Evolutionary conservation across 2,113 vertebrate species (phyloP), one percentile per base, ranked within the genome.

Genomic region (Oxyruncus cristatus): DNA sequence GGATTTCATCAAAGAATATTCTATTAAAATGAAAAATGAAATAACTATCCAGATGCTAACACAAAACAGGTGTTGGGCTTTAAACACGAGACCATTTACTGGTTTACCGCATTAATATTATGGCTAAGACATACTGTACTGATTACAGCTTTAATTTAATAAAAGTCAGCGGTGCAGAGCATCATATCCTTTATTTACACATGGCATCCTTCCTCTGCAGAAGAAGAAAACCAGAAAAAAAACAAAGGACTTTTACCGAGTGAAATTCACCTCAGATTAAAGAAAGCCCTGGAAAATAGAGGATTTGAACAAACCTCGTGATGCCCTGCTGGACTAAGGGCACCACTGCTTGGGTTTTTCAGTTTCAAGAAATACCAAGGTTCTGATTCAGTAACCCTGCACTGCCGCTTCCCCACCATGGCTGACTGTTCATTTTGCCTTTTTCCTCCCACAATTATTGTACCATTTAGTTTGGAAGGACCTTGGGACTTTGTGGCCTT

Each of bases 91-190:
- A 88, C 77, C 84, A 89, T 85, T 95, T 89, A 85, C 71, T 82
- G 89, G 15, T 89, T 95, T 91, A 89, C 56, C 37, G 72, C 53
- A 89, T 90, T 97, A 96, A 94, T 91, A 84, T 92, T 89, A 93
- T 80, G 85, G 88, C 92, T 94, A 59, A 94, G 96, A 90, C 96
- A 94, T 53, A 90, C 85, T 92, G 88, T 65, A 71, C 55, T 63
- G 88, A 96, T 96, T 96, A 93, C 41, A 80, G 95, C 72, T 92
- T 93, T 91, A 96, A 96, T 91, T 95, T 67, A 95, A 95, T 92
- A 91, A 90, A 91, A 58, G 58, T 61, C 87, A 92, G 74, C 33
- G 63, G 62, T 47, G 89, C 92, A 81, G 55, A 83, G 75, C 72
- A 88, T 80, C 83, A 50, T 44, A 89, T 77, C 61, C 88, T 91